phyloP scores from a whole-genome alignment of 2,797 vertebrate genomes.

The Geotrypetes seraphini region DNA sequence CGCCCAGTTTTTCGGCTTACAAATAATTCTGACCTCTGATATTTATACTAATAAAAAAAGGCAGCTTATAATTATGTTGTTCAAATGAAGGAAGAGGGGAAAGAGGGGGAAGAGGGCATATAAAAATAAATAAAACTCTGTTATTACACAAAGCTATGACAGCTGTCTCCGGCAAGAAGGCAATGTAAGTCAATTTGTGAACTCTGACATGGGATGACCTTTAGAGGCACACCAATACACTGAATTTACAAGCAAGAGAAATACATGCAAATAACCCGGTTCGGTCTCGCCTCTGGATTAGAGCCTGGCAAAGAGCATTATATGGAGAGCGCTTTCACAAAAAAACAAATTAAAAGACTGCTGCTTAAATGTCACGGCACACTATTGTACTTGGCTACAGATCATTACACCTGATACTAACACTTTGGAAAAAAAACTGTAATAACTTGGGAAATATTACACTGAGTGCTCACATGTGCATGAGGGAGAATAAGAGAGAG shows the following conservation, averaged over 20 bases:
- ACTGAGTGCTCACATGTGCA: slow-evolving; percentile 56
- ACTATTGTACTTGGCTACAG: slow-evolving; percentile 95
- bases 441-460: slow-evolving; percentile 93
- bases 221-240: slow-evolving; percentile 75
- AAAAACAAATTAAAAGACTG: slow-evolving; percentile 97
- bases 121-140: slow-evolving; percentile 38
- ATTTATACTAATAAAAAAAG: slow-evolving; percentile 36
- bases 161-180: slow-evolving; percentile 55
- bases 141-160: slow-evolving; percentile 62
- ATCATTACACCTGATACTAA: slow-evolving; percentile 97
- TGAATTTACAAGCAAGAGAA: slow-evolving; percentile 65
- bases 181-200: slow-evolving; percentile 88
- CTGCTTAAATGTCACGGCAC: slow-evolving; percentile 97
- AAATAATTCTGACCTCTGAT: slow-evolving; percentile 50
- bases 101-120: slow-evolving; percentile 3
- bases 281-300: slow-evolving; percentile 45
- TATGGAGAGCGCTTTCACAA: slow-evolving; percentile 54
- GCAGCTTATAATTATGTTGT: slow-evolving; percentile 61
- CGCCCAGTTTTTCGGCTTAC: slow-evolving; percentile 27
- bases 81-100: slow-evolving; percentile 41
- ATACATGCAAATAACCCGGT: slow-evolving; percentile 69
- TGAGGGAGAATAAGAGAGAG: slow-evolving; percentile 34
- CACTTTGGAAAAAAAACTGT: slow-evolving; percentile 74
- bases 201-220: slow-evolving; percentile 89
- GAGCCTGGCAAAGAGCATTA: slow-evolving; percentile 52